A percentile compares a stretch with the other conserved stretches of the same genome.
Evolutionary conservation across 2,888 invertebrate species (phyloP).

Genomic region (Watsonalla binaria): DNA sequence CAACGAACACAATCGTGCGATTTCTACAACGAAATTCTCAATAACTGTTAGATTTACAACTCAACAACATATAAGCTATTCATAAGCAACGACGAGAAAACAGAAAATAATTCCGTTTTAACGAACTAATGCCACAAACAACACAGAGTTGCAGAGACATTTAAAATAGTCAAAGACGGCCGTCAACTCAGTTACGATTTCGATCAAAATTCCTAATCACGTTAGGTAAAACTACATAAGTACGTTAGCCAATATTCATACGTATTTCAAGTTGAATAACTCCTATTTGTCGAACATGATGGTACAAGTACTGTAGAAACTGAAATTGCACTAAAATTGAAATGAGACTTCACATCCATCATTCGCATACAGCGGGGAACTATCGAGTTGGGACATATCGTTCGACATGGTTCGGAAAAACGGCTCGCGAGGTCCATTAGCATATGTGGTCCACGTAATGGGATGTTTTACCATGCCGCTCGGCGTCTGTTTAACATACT

Average conservation of each 20-base stretch:
- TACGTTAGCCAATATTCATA: no score
- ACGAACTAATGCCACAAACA: no score
- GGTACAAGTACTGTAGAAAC: background rate
- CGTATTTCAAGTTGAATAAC: background rate
- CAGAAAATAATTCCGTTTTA: no score
- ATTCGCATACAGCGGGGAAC: background rate
- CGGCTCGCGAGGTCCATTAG: slow-evolving; percentile 28
- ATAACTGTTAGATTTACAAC: background rate
- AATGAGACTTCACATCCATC: background rate
- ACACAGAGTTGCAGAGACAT: no score
- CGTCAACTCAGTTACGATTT: no score
- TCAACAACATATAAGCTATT: no score
- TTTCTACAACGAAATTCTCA: background rate
- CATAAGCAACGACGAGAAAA: no score
- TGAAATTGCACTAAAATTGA: background rate
- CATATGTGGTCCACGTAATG: slow-evolving; percentile 33
- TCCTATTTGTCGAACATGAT: background rate
- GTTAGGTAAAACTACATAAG: no score
- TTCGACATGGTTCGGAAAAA: slow-evolving; percentile 33
- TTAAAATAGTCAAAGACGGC: no score
- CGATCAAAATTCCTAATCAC: no score
- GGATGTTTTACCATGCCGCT: slow-evolving; percentile 26
- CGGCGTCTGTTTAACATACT: slow-evolving; percentile 21
- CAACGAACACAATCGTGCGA: slow-evolving; percentile 7
- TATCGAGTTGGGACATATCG: slow-evolving; percentile 16